phyloP scores from a whole-genome alignment of 2,797 vertebrate genomes.

The Diplodus puntazzo region DNA sequence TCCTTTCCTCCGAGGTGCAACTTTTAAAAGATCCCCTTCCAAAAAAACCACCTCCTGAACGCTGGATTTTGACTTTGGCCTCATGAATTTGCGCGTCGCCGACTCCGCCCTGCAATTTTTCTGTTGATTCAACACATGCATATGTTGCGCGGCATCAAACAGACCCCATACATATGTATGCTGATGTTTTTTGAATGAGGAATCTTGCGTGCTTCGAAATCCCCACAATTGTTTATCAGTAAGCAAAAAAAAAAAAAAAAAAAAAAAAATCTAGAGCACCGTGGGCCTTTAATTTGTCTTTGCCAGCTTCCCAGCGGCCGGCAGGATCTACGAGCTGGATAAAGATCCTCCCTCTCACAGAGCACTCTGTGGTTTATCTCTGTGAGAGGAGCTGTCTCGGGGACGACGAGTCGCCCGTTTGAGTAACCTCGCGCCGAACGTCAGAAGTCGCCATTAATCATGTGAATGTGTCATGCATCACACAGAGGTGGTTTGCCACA shows the following conservation, averaged over 20 bases:
- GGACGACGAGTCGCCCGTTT: conserved; percentile 54
- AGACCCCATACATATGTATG: conserved; percentile 39
- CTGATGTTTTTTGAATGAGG: conserved; percentile 57
- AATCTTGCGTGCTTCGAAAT: conserved; percentile 15
- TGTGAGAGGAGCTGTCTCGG: conserved; percentile 47
- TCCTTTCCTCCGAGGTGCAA: conserved; percentile 15
- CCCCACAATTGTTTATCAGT: conserved; percentile 36
- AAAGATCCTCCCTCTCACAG: conserved; percentile 56
- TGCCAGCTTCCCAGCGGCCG: conserved; percentile 22
- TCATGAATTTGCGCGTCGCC: conserved; percentile 32
- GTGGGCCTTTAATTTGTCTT: conserved; percentile 40
- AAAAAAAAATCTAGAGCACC: conserved; percentile 14
- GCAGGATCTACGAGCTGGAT: conserved; percentile 41
- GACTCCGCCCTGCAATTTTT: conserved; percentile 13
- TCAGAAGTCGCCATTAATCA: conserved; percentile 77
- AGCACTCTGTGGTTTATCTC: conserved; percentile 58
- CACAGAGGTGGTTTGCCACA: conserved; percentile 74
- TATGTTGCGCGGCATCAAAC: conserved; percentile 29
- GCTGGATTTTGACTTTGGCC: background rate
- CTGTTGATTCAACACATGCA: conserved; percentile 52
- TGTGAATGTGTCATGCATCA: conserved; percentile 66
- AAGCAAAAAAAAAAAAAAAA: conserved; percentile 17
- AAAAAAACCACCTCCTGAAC: background rate
- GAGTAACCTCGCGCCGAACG: conserved; percentile 59
- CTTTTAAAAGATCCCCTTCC: too few species aligned